Conservation (phyloP, 1,140 invertebrate species). For the Nautilus pompilius region DNA sequence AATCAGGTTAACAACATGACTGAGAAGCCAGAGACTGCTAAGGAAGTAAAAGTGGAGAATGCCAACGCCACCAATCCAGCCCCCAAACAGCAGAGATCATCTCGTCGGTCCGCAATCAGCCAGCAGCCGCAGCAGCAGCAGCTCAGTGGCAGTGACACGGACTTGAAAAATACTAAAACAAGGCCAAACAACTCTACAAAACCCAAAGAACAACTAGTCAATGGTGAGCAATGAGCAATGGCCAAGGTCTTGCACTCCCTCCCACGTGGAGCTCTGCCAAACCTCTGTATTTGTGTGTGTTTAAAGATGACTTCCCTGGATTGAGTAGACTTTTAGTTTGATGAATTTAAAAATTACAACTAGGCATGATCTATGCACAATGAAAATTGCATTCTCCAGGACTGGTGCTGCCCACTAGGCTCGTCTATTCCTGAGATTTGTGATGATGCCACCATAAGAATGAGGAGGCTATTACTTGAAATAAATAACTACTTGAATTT, state of each 20-base stretch:
- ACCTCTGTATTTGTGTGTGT: neutral
- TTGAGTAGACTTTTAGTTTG: slow-evolving; percentile 1
- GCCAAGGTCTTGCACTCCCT: neutral
- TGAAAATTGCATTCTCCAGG: neutral
- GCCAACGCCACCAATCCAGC: slow-evolving; percentile 11
- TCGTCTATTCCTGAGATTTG: neutral
- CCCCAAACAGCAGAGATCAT: slow-evolving; percentile 27
- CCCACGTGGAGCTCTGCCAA: neutral
- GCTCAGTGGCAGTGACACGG: slow-evolving; percentile 37
- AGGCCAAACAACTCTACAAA: slow-evolving; percentile 22
- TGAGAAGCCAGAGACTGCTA: slow-evolving; percentile 11
- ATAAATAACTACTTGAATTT: neutral
- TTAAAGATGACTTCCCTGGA: slow-evolving; percentile 2
- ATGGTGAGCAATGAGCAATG: slow-evolving; percentile 32
- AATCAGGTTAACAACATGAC: slow-evolving; percentile 1
- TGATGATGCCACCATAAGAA: neutral
- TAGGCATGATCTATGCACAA: neutral
- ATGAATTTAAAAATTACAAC: neutral
- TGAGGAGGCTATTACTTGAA: neutral
- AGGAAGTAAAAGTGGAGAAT: slow-evolving; percentile 5
- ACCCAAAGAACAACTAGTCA: slow-evolving; percentile 36
- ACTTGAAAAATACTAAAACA: slow-evolving; percentile 29
- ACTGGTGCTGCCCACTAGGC: neutral
- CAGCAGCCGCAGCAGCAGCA: neutral
- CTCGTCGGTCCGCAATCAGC: neutral